Percentiles rank a stretch among this genome's conserved stretches.
Conservation (phyloP, 1,140 invertebrate genomes). For the Rhagoletis zephyria region DNA sequence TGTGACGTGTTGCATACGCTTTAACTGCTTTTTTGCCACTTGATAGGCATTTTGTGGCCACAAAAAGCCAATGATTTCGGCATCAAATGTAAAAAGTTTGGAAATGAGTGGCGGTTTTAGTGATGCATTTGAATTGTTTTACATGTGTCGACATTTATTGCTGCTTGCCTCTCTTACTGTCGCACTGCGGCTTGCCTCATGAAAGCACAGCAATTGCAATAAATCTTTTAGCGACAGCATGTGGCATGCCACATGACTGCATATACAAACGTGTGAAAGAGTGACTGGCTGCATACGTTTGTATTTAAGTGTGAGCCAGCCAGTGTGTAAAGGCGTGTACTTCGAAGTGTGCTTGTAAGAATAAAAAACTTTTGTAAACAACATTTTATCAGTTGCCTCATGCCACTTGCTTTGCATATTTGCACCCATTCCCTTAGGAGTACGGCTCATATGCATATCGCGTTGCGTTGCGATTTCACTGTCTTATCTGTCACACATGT, state of each 20-base stretch:
- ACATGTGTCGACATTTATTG: constrained; percentile 49
- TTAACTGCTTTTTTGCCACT: constrained; percentile 33
- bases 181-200: background rate
- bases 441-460: constrained; percentile 10
- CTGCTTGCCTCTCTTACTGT: background rate
- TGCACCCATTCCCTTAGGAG: background rate
- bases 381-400: constrained; percentile 40
- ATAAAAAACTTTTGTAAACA: constrained; percentile 45
- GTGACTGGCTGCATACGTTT: background rate
- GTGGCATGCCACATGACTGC: constrained; percentile 43
- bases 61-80: background rate
- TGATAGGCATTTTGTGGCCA: background rate
- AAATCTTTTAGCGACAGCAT: constrained; percentile 50
- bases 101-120: background rate
- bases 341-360: background rate
- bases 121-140: constrained; percentile 21
- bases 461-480: background rate
- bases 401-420: background rate
- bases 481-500: constrained; percentile 49
- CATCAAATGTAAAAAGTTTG: background rate
- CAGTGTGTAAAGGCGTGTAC: too few relatives aligned
- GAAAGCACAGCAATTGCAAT: constrained; percentile 31
- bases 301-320: background rate
- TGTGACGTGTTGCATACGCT: constrained; percentile 33
- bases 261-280: background rate